Base-by-base conservation (phyloP, 2,888 invertebrate genomes). In the Cephus pulcher region DNA sequence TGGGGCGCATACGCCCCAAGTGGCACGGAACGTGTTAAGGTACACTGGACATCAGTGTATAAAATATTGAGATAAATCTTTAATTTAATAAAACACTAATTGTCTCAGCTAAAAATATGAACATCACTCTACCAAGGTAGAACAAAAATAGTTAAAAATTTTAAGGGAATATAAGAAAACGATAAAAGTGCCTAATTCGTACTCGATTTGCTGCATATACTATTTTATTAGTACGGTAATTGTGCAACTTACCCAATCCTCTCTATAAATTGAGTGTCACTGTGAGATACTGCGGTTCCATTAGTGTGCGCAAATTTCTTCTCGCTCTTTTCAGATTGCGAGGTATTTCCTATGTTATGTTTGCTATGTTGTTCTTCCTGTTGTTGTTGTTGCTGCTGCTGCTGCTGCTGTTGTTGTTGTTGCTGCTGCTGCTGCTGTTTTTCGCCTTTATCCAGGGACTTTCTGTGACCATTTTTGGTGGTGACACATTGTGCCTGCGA, bases 381-480 rank as follows among this genome's bases (percentile, higher is more conserved):
- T 23, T 56, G 56, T 9, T 56, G 56, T 1, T 34, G 34, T 0
- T 34, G 34, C 1, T 33, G 33, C 0, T 56, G 56, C 1, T 56
- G 56, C 75, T 79, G 37, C 34, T 35, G 75, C 30, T 69, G 76
- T 69, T 76, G 34, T 73, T 32, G 70, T 12, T 56, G 56, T 0
- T 56, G 40, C 80, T 88, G 89, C 69, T 82, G 56, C 0, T 56
- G 40, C 80, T 88, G 89, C 69, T 82, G 80, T 80, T 91, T 92
- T 78, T 92, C 92, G 79, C 91, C 91, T 87, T 93, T 93, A 79
- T 93, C 93, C 77, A 93, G 86, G 68, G 93, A 93, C 87, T 94
- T 94, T 90, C 93, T 93, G 88, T 93, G 93, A 89, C 92, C 92
- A 88, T 92, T 93, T 89, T 92, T 93, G 74, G 90, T 90, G 79